Base-by-base conservation (phyloP, 2,797 vertebrate species). In the Peromyscus aztecus region DNA sequence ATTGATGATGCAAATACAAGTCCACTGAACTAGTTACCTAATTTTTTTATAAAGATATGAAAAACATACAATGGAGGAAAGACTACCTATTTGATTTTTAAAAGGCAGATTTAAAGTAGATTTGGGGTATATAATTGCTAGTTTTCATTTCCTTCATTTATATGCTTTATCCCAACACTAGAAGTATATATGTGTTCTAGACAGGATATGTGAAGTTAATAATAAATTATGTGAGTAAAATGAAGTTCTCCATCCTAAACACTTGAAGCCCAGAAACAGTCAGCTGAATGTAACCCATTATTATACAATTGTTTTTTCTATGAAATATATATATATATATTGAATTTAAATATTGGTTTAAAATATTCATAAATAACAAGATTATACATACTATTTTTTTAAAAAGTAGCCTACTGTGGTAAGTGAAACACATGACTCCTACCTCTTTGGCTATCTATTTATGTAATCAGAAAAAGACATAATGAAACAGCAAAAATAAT, bases 201-300 rank as follows among this genome's bases (percentile, higher is more conserved):
- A 69, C 2, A 94, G 13, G 4, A 73, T 61, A 37, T 2, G 14
- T 77, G 59, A 73, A 77, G 37, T 63, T 90, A 31, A 73, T 78
- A 92, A 88, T 81, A 89, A 93, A 73, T 81, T 34, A 29, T 87
- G 8, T 83, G 76, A 61, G 23, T 67, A 80, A 90, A 95, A 81
- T 75, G 57, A 78, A 49, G 1, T 49, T 23, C 9, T n/a, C 19
- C 31, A 29, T 77, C 46, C n/a, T 76, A 91, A 84, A 59, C 76
- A 40, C 77, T 6, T 75, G n/a, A 91, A 84, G 11, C 16, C 8
- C 9, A 63, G 4, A 9, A 49, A 31, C 7, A 63, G 61, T n/a
- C 40, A 71, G 23, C 10, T 80, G 49, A 73, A 78, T 95, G 55
- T 46, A 59, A 57, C 0, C n/a, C 83, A 6, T 52, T 71, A 83